phyloP scores from a whole-genome alignment of 2,797 vertebrate species.

The Carduelis carduelis region DNA sequence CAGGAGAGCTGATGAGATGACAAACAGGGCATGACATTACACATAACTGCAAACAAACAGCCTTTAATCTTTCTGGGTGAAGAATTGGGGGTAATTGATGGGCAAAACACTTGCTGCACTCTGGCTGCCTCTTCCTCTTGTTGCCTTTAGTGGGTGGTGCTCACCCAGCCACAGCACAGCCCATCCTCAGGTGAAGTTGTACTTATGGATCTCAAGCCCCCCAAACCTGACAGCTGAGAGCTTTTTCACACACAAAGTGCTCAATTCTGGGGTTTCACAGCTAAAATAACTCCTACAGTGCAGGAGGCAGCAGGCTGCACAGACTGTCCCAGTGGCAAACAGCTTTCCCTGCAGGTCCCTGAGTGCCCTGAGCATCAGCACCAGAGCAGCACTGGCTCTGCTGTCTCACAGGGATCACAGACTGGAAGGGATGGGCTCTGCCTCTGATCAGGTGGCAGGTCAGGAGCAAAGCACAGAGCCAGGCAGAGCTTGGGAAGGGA shows the following conservation, averaged over 20 bases:
- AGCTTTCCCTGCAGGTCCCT: not conserved
- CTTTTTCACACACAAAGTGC: not conserved
- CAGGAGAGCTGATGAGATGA: constrained; percentile 63
- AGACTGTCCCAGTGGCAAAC: not conserved
- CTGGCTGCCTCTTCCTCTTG: not conserved
- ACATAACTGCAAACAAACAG: constrained; percentile 53
- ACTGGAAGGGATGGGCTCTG: not conserved
- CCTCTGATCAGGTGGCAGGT: not conserved
- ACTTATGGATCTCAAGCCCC: not conserved
- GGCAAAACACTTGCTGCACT: not conserved
- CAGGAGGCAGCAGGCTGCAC: not conserved
- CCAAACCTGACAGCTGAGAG: not conserved
- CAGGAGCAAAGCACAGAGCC: not conserved
- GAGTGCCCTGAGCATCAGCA: not conserved
- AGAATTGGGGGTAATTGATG: constrained; percentile 21
- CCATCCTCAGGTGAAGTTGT: not conserved
- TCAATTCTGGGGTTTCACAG: not conserved
- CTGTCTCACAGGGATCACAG: not conserved
- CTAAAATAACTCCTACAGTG: not conserved
- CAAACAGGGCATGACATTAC: constrained; percentile 65
- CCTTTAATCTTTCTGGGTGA: constrained; percentile 41
- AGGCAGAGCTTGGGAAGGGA: not conserved
- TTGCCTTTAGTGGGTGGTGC: not conserved
- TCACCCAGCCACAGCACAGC: not conserved
- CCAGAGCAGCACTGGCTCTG: not conserved